Percentiles rank a stretch among this genome's conserved stretches.
These are phyloP conservation scores for Kobus ellipsiprymnus DNA, from an alignment of 2,113 vertebrate species.

Conservation along the genomic window DNA sequence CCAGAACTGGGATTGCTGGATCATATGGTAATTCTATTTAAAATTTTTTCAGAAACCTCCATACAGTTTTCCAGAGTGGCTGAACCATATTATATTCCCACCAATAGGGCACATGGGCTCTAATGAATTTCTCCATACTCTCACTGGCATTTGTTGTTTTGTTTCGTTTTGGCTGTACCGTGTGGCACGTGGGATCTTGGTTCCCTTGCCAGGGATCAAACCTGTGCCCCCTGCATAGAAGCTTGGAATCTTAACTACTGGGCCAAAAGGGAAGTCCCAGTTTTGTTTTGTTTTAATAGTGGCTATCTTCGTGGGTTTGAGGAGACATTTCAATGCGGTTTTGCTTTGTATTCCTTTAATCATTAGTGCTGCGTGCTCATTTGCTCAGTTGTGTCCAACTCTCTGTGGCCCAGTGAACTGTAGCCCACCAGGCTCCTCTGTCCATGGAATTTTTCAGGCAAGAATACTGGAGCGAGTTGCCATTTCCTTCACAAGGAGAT, in stretches of 20 bases:
- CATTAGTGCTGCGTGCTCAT: neutral
- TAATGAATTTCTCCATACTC: neutral
- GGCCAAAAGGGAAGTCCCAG: neutral
- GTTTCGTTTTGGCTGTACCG: neutral
- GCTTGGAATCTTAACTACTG: neutral
- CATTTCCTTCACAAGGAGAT: neutral
- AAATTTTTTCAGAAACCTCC: neutral
- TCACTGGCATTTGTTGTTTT: neutral
- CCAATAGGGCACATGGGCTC: neutral
- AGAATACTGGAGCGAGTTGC: neutral
- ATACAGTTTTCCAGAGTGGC: neutral
- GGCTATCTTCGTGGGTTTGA: neutral
- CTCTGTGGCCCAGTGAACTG: neutral
- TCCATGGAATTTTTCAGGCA: neutral
- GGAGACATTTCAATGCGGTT: neutral
- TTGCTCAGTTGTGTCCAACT: neutral
- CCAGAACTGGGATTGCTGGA: neutral
- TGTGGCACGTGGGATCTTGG: neutral
- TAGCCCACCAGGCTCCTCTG: neutral
- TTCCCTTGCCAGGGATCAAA: neutral
- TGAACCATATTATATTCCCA: neutral
- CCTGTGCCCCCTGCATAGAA: neutral
- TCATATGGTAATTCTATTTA: neutral
- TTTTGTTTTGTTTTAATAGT: neutral
- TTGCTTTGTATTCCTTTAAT: neutral